Evolutionary conservation across 2,113 vertebrate species (phyloP).

Genomic region (Macrotus californicus): DNA sequence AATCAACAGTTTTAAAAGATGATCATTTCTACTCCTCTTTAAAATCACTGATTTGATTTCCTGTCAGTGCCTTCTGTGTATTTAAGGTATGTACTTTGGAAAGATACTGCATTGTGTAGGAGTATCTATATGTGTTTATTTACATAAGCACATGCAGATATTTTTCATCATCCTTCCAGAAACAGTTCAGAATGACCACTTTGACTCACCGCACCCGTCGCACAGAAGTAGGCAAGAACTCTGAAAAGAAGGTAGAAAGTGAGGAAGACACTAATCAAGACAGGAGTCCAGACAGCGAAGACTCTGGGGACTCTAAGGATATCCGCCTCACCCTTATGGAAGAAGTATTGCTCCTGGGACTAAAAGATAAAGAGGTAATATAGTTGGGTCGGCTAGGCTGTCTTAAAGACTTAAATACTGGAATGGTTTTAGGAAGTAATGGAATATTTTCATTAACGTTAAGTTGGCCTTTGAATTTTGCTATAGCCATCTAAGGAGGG

Average conservation of each 20-base stretch:
- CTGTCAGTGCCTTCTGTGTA: constrained; percentile 5
- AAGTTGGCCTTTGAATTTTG: not conserved
- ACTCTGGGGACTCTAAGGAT: constrained; percentile 79
- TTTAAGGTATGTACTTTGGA: not conserved
- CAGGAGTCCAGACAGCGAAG: constrained; percentile 57
- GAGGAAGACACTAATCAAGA: constrained; percentile 69
- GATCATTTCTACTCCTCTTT: constrained; percentile 5
- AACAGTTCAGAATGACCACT: constrained; percentile 80
- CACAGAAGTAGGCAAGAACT: constrained; percentile 58
- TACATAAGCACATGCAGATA: not conserved
- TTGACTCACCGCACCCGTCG: constrained; percentile 81
- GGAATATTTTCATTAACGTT: not conserved
- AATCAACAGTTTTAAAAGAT: constrained; percentile 20
- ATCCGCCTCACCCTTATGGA: constrained; percentile 89
- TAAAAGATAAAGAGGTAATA: constrained; percentile 89
- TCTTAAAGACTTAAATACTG: not conserved
- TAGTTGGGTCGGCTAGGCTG: not conserved
- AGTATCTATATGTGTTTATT: not conserved
- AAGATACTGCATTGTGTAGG: not conserved
- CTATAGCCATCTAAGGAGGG: not conserved
- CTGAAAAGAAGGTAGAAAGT: constrained; percentile 56
- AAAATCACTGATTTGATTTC: constrained; percentile 29
- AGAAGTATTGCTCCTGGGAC: constrained; percentile 86
- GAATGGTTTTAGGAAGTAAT: constrained; percentile 8
- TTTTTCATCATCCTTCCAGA: constrained; percentile 29